Conservation (phyloP, 1,140 invertebrate genomes). For the Sitophilus oryzae region DNA sequence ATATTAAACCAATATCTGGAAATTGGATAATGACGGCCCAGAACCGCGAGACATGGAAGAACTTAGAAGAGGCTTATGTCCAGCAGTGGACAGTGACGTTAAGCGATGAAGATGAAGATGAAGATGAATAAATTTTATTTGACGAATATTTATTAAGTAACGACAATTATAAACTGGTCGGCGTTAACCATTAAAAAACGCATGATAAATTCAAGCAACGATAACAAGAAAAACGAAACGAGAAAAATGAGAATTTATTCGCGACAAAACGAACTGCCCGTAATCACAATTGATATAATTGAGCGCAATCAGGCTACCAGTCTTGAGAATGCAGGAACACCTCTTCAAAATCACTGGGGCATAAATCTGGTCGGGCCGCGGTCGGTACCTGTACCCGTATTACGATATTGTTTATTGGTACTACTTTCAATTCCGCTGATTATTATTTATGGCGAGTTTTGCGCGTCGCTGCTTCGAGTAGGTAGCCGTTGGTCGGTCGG, state of each 20-base stretch:
- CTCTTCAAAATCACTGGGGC: slow-evolving; percentile 3
- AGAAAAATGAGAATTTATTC: not conserved
- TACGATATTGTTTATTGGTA: slow-evolving; percentile 25
- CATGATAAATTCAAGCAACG: no score
- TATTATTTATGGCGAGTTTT: slow-evolving; percentile 26
- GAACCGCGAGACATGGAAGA: no score
- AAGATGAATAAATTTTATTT: no score
- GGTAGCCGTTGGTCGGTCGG: slow-evolving; percentile 6
- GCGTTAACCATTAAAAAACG: no score
- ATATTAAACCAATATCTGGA: no score
- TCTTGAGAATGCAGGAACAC: slow-evolving; percentile 18
- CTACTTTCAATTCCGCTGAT: slow-evolving; percentile 26
- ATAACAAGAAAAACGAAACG: no score
- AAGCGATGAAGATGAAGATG: no score
- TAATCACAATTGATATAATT: slow-evolving; percentile 13
- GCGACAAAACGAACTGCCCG: slow-evolving; percentile 1
- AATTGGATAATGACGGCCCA: no score
- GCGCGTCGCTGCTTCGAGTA: slow-evolving; percentile 19
- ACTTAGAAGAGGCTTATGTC: no score
- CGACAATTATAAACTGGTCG: no score
- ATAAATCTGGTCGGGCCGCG: slow-evolving; percentile 21
- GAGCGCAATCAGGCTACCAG: slow-evolving; percentile 22
- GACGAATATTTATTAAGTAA: no score
- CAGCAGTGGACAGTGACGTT: no score
- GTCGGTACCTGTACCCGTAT: slow-evolving; percentile 19